phyloP scores from a whole-genome alignment of 2,113 vertebrate genomes.

The Pseudonaja textilis region DNA sequence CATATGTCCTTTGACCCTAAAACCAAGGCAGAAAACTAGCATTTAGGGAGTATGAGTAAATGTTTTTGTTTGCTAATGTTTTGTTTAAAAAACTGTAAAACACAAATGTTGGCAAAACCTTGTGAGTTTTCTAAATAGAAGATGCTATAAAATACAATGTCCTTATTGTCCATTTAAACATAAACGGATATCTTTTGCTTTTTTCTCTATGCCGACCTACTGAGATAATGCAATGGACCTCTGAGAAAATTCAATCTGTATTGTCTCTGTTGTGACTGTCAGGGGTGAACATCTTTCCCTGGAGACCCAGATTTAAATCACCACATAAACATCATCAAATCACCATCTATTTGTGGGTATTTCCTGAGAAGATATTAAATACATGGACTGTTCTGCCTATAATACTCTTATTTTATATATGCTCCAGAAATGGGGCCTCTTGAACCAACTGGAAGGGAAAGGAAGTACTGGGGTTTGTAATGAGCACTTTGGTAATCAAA shows the following conservation, averaged over 20 bases:
- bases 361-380: not conserved
- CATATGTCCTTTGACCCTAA: not conserved
- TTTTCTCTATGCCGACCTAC: not conserved
- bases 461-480: not conserved
- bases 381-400: not conserved
- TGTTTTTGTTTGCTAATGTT: not conserved
- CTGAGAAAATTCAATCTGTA: not conserved
- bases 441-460: not conserved
- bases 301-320: not conserved
- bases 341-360: fast-evolving
- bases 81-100: not conserved
- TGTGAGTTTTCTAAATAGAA: not conserved
- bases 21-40: not conserved
- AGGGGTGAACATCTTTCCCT: not conserved
- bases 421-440: not conserved
- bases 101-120: not conserved
- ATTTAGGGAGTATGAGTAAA: not conserved
- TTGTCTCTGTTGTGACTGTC: not conserved
- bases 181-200: not conserved
- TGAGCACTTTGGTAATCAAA: constrained; percentile 8
- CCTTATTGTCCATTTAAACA: constrained; percentile 1
- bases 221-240: constrained; percentile 11
- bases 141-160: not conserved
- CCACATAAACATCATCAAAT: not conserved
- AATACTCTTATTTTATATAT: not conserved